Evolutionary conservation across 2,797 vertebrate species (phyloP).

Genomic region (Antrozous pallidus): DNA sequence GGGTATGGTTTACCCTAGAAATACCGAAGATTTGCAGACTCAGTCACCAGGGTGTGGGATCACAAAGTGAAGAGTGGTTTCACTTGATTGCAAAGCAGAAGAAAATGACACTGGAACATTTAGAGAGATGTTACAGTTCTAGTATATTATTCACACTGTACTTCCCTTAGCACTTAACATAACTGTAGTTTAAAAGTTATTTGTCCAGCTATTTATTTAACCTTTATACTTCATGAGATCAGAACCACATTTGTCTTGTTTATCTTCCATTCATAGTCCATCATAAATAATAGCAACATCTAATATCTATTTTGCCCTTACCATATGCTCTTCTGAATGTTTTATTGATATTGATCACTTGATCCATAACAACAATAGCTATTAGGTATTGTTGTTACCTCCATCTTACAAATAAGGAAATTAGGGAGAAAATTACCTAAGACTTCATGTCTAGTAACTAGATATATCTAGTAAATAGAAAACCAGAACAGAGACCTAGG

Average conservation of each 20-base stretch:
- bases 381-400: background rate
- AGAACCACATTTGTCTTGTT: background rate
- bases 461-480: background rate
- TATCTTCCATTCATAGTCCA: background rate
- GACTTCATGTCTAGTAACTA: background rate
- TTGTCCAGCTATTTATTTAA: background rate
- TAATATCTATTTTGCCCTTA: background rate
- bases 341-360: background rate
- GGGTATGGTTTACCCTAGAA: background rate
- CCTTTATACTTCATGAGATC: background rate
- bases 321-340: background rate
- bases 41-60: background rate
- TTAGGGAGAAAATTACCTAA: background rate
- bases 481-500: background rate
- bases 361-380: background rate
- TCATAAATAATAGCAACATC: background rate
- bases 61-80: background rate
- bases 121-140: background rate
- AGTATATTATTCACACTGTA: background rate
- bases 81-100: background rate
- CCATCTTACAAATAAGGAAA: background rate
- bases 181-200: background rate
- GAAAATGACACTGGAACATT: background rate
- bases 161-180: background rate
- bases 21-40: background rate